Evolutionary conservation across 1,140 invertebrate species (phyloP), one percentile per base, ranked within the genome.

Genomic region (Apocrypta bakeri): DNA sequence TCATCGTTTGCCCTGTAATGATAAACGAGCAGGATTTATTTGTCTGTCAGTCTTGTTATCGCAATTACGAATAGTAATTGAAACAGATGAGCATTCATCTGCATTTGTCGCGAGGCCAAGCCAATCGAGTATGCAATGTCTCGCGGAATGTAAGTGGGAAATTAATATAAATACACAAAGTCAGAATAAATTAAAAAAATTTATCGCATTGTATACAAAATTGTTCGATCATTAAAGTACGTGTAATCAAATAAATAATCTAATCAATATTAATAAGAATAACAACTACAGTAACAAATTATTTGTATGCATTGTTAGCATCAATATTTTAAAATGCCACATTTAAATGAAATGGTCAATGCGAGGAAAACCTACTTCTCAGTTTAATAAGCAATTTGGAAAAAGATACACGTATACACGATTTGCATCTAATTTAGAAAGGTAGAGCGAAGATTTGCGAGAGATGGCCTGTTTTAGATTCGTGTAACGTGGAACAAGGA

Each of bases 401-500:
- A 79, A 71, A 61, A 71, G 17, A 25, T 24, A 7, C 66, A 56
- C 66, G 66, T 72, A 56, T 56, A 56, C 48, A 56, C 21, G 21
- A 56, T 79, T 33, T 27, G 78, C 78, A 68, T 66, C 66, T 79
- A 79, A 69, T 68, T 81, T 66, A 7, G 8, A 61, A 24, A 27
- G 74, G 21, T 71, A 40, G 79, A 77, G 79, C n/a, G 69, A 71
- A 72, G 79, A 88, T 86, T 79, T 83, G 83, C 29, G 69, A 71
- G 48, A 71, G 66, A 33, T 40, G 63, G n/a, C 83, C 69, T 83
- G 76, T 69, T 86, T 84, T 83, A 84, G 85, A 84, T 79, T 90
- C 89, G 87, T 87, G 89, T 91, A 90, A 90, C 88, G 83, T 87
- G 89, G 85, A 83, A 77, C 86, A 76, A 64, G 83, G 89, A 91